phyloP scores from a whole-genome alignment of 1,140 invertebrate genomes.

The Drosophila hydei region DNA sequence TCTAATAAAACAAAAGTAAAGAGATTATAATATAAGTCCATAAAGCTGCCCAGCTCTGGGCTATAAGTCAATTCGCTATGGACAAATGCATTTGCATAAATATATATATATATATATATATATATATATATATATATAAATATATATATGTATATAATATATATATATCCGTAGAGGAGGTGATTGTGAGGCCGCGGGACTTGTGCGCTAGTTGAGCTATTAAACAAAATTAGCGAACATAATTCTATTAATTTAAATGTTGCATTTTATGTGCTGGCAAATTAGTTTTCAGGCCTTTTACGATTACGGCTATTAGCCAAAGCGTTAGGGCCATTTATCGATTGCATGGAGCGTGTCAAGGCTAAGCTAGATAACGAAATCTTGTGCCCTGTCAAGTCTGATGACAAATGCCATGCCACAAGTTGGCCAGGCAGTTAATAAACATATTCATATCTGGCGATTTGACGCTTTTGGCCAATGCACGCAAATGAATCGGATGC shows the following conservation, averaged over 20 bases:
- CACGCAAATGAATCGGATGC: conserved; percentile 65
- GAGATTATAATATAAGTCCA: conserved; percentile 40
- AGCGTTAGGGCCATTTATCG: conserved; percentile 1
- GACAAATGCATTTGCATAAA: conserved; percentile 21
- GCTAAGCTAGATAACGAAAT: conserved; percentile 30
- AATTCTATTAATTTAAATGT: conserved; percentile 73
- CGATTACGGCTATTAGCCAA: conserved; percentile 53
- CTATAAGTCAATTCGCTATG: conserved; percentile 39
- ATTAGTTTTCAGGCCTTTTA: conserved; percentile 25
- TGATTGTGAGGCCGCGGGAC: conserved; percentile 8
- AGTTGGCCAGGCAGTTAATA: conserved; percentile 36
- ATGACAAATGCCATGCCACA: conserved; percentile 39
- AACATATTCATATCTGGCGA: conserved; percentile 5
- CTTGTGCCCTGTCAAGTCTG: conserved; percentile 37
- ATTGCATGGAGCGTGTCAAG: conserved; percentile 44
- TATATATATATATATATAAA: neutral
- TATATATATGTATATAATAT: neutral
- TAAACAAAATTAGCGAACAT: conserved; percentile 57
- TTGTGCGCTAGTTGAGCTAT: conserved; percentile 23
- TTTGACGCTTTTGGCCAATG: conserved; percentile 9
- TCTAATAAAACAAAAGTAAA: conserved; percentile 44
- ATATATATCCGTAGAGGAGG: neutral
- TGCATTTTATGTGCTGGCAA: conserved; percentile 56
- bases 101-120: conserved; percentile 1
- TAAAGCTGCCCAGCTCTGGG: conserved; percentile 41